Conservation (phyloP, 2,113 vertebrate species). For the Callocephalon fimbriatum region DNA sequence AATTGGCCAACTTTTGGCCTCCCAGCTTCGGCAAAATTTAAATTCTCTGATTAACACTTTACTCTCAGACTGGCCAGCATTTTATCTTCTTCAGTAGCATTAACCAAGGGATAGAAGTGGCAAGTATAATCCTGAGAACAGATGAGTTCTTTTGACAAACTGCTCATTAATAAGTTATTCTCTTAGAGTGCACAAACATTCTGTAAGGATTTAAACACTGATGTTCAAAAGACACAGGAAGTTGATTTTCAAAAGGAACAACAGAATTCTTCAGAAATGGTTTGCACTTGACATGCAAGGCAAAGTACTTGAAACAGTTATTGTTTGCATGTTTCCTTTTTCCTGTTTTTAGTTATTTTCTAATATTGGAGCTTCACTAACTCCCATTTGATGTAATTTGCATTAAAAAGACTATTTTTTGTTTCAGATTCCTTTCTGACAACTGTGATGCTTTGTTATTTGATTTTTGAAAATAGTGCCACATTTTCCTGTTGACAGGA, state of each 20-base stretch:
- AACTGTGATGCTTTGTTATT: background rate
- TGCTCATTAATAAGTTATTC: background rate
- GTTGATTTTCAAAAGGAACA: background rate
- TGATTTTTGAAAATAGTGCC: background rate
- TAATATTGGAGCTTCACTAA: background rate
- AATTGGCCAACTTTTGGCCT: background rate
- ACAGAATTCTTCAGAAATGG: background rate
- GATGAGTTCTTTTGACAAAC: background rate
- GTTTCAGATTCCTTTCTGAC: background rate
- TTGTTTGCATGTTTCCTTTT: constrained; percentile 37
- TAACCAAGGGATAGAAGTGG: background rate
- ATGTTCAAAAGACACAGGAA: background rate
- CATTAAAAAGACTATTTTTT: background rate
- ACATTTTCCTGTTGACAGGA: background rate
- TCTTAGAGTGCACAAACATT: background rate
- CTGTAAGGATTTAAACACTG: background rate
- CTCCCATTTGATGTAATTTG: background rate
- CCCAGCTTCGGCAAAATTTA: background rate
- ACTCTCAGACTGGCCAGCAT: background rate
- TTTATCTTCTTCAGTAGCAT: background rate
- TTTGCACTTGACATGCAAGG: background rate
- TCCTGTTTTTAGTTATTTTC: constrained; percentile 49
- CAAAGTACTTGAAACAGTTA: constrained; percentile 4
- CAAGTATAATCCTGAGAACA: background rate
- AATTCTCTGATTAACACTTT: background rate